phyloP scores from a whole-genome alignment of 2,113 vertebrate species.

The Mirza zaza region DNA sequence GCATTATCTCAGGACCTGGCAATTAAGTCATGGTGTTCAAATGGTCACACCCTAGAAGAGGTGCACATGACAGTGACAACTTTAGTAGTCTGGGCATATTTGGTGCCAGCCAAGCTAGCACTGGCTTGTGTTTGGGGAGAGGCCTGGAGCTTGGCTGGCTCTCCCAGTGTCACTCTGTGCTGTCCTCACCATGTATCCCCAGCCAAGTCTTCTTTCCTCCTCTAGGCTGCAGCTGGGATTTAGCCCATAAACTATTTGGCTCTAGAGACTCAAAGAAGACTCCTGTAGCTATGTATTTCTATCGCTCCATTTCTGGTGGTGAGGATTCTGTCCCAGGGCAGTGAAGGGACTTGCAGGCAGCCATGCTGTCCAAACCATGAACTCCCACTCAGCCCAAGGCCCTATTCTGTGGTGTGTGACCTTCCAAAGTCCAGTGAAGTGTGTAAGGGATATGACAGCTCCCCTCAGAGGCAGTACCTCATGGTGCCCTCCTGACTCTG shows the following conservation, averaged over 20 bases:
- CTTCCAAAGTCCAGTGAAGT: slow-evolving; percentile 6
- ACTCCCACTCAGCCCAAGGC: neutral
- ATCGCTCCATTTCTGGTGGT: neutral
- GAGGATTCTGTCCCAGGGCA: neutral
- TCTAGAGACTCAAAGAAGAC: slow-evolving; percentile 17
- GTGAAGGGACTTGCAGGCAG: slow-evolving; percentile 42
- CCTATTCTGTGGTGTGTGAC: neutral
- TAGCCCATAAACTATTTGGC: neutral
- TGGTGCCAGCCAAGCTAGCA: neutral
- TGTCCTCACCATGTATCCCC: neutral
- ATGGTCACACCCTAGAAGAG: neutral
- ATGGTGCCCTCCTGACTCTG: neutral
- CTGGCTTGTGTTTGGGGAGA: neutral
- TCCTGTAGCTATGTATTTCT: neutral
- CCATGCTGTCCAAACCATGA: neutral
- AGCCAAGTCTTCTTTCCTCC: slow-evolving; percentile 13
- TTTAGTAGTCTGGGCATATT: neutral
- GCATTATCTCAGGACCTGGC: neutral
- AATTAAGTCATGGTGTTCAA: slow-evolving; percentile 12
- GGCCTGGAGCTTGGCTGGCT: neutral
- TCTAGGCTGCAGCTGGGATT: neutral
- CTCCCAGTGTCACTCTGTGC: neutral
- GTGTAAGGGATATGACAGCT: neutral
- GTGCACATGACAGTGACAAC: neutral
- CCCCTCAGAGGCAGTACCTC: neutral